A percentile compares a stretch with the other conserved stretches of the same genome.
Evolutionary conservation across 2,797 vertebrate species (phyloP).

Genomic region (Urosaurus nigricauda): DNA sequence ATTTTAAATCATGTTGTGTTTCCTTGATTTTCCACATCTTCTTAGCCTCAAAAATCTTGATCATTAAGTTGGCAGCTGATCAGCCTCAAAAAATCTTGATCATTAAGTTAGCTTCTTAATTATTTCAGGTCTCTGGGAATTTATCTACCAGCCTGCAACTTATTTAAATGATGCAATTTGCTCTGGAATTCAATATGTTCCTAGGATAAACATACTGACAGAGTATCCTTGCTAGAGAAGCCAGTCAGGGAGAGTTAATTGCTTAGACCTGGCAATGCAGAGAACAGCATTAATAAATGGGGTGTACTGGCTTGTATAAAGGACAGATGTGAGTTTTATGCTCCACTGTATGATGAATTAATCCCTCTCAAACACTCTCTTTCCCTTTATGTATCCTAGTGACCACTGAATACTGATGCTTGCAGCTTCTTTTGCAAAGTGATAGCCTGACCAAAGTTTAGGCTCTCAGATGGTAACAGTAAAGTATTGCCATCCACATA

Average conservation of each 20-base stretch:
- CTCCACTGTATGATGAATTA: conserved; percentile 78
- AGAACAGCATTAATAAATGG: conserved; percentile 83
- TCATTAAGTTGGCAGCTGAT: conserved; percentile 34
- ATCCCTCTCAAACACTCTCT: conserved; percentile 67
- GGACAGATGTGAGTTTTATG: conserved; percentile 85
- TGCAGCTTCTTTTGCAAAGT: conserved; percentile 51
- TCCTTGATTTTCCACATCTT: conserved; percentile 32
- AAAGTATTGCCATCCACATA: neutral
- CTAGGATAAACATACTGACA: conserved; percentile 69
- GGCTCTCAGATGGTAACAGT: neutral
- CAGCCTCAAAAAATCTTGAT: conserved; percentile 49
- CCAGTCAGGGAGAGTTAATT: conserved; percentile 79
- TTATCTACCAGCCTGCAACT: conserved; percentile 52
- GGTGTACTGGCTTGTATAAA: conserved; percentile 80
- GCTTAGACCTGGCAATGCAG: conserved; percentile 71
- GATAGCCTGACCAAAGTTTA: conserved; percentile 30
- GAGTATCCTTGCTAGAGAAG: conserved; percentile 67
- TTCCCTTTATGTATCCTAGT: conserved; percentile 66
- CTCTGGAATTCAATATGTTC: conserved; percentile 64
- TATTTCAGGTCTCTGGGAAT: conserved; percentile 46
- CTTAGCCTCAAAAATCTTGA: no score
- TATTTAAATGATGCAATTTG: conserved; percentile 60
- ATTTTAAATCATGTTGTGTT: conserved; percentile 33
- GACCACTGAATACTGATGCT: conserved; percentile 66
- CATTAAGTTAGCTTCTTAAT: conserved; percentile 63